These are phyloP conservation scores for Graphium colonna DNA, from an alignment of 2,888 invertebrate species.

Conservation along the genomic window DNA sequence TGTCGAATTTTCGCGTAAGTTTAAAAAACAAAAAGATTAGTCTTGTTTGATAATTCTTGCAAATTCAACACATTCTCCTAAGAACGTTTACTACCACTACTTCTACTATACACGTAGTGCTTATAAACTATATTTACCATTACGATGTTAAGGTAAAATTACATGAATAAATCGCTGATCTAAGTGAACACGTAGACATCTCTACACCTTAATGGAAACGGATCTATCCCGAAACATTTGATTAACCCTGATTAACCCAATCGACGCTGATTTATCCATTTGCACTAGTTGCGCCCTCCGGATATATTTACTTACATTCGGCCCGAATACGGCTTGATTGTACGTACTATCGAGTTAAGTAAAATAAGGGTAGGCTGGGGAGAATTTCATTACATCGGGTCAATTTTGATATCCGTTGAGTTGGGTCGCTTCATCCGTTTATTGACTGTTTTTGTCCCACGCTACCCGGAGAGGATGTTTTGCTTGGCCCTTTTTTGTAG, in stretches of 20 bases:
- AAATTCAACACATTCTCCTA: too few relatives aligned
- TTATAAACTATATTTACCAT: too few relatives aligned
- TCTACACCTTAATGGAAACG: not conserved
- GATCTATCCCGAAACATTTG: conserved; percentile 17
- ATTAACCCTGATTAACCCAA: conserved; percentile 18
- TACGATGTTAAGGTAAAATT: too few relatives aligned
- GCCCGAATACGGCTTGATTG: conserved; percentile 31
- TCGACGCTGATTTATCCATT: conserved; percentile 40
- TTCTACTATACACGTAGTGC: too few relatives aligned
- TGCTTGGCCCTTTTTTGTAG: conserved; percentile 7
- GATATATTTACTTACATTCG: conserved; percentile 39
- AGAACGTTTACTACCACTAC: too few relatives aligned
- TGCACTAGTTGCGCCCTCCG: conserved; percentile 41
- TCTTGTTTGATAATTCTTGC: too few relatives aligned
- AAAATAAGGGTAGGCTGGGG: too few relatives aligned
- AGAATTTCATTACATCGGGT: conserved; percentile 53
- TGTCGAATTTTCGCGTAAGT: too few relatives aligned
- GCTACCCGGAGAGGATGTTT: conserved; percentile 8
- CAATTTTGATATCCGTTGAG: conserved; percentile 45
- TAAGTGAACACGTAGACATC: not conserved
- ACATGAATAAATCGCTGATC: too few relatives aligned
- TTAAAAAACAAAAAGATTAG: too few relatives aligned
- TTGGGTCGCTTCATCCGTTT: conserved; percentile 30
- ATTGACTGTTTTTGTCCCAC: conserved; percentile 4
- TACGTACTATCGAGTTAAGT: too few relatives aligned